Conservation (phyloP, 2,797 vertebrate genomes). For the Merluccius polli region DNA sequence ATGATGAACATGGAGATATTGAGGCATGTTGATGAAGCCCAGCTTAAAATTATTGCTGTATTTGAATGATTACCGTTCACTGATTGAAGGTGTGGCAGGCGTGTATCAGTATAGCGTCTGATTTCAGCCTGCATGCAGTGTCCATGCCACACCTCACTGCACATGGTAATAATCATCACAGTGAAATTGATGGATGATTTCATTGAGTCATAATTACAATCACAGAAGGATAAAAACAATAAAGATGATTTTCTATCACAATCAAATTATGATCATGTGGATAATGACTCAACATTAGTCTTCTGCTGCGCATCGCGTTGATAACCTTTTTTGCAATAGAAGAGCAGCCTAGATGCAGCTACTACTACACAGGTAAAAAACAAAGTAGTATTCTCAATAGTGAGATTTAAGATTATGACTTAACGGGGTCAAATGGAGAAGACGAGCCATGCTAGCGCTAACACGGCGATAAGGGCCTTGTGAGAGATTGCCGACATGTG, state of each 20-base stretch:
- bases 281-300: background rate
- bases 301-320: background rate
- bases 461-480: background rate
- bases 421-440: background rate
- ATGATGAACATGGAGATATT: conserved; percentile 9
- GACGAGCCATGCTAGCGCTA: background rate
- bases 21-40: background rate
- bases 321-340: background rate
- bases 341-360: background rate
- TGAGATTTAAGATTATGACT: background rate
- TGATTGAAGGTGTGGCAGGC: background rate
- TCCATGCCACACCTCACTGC: background rate
- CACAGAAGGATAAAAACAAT: background rate
- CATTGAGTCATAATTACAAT: background rate
- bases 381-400: background rate
- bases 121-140: background rate
- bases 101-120: background rate
- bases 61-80: background rate
- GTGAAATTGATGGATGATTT: background rate
- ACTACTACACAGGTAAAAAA: background rate
- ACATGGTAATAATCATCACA: background rate
- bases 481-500: background rate
- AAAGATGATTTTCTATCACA: background rate
- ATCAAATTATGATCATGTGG: background rate
- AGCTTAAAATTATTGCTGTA: background rate